phyloP scores from a whole-genome alignment of 2,113 vertebrate genomes.

The Tonatia bakeri region DNA sequence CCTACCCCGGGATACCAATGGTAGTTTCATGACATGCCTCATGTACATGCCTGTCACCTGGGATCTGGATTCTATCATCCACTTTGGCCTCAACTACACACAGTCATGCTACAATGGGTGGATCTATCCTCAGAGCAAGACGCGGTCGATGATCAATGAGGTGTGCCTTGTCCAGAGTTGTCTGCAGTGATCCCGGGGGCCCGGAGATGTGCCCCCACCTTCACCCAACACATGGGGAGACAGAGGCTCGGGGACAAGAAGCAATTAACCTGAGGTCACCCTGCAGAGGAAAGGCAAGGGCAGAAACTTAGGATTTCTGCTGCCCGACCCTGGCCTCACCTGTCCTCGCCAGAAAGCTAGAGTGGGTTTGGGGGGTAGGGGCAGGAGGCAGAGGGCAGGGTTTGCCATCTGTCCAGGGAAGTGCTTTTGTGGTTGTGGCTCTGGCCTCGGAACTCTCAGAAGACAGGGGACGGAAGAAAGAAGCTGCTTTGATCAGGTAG shows the following conservation, averaged over 20 bases:
- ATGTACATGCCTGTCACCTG: slow-evolving; percentile 80
- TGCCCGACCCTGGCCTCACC: background rate
- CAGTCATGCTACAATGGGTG: slow-evolving; percentile 82
- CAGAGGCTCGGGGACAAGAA: background rate
- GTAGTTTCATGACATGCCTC: slow-evolving; percentile 83
- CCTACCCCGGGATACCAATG: slow-evolving; percentile 74
- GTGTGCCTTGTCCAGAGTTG: slow-evolving; percentile 53
- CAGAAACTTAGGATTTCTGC: background rate
- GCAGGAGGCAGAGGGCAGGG: too few species aligned
- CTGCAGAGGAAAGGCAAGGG: background rate
- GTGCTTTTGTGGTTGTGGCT: background rate
- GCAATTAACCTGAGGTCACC: background rate
- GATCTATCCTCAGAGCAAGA: slow-evolving; percentile 75
- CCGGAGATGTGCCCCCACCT: background rate
- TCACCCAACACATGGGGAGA: background rate
- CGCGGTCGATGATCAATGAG: slow-evolving; percentile 79
- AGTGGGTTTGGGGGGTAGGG: background rate
- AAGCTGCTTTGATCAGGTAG: background rate
- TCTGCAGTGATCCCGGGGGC: background rate
- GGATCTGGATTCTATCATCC: slow-evolving; percentile 80
- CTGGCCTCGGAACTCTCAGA: background rate
- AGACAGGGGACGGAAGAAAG: background rate
- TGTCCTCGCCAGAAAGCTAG: background rate
- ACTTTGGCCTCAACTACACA: slow-evolving; percentile 83
- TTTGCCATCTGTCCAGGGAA: background rate